Evolutionary conservation across 2,797 vertebrate species (phyloP).

Genomic region (Phataginus tricuspis): DNA sequence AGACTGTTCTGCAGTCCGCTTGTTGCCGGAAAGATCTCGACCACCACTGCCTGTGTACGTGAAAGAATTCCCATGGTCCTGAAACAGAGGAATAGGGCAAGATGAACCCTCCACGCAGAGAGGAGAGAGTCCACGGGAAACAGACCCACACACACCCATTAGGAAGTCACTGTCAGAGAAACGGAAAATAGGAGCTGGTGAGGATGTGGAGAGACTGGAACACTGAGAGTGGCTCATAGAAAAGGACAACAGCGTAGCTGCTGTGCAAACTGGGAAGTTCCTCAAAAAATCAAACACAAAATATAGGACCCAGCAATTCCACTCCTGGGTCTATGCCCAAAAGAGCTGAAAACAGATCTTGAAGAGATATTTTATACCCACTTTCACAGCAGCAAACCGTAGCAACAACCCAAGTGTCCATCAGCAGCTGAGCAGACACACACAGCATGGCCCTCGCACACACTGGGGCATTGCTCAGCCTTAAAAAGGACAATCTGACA

Average conservation of each 20-base stretch:
- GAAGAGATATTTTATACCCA: neutral
- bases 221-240: fast-evolving
- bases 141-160: neutral
- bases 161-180: neutral
- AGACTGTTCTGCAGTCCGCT: conserved; percentile 97
- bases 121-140: neutral
- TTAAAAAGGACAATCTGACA: neutral
- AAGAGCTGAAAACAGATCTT: neutral
- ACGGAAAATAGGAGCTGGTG: neutral
- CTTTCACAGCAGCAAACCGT: neutral
- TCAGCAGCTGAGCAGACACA: fast-evolving
- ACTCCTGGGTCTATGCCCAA: too few relatives aligned
- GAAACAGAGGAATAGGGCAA: neutral
- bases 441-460: neutral
- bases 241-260: fast-evolving
- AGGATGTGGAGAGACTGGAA: neutral
- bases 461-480: fast-evolving
- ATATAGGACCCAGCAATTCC: neutral
- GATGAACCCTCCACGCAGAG: neutral
- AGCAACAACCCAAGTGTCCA: neutral
- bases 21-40: conserved; percentile 97
- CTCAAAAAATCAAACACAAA: neutral
- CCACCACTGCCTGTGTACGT: conserved; percentile 98
- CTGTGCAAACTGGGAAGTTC: fast-evolving
- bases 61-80: conserved; percentile 98